Base-by-base conservation (phyloP, 2,113 vertebrate genomes). In the Rhinopomastus cyanomelas region DNA sequence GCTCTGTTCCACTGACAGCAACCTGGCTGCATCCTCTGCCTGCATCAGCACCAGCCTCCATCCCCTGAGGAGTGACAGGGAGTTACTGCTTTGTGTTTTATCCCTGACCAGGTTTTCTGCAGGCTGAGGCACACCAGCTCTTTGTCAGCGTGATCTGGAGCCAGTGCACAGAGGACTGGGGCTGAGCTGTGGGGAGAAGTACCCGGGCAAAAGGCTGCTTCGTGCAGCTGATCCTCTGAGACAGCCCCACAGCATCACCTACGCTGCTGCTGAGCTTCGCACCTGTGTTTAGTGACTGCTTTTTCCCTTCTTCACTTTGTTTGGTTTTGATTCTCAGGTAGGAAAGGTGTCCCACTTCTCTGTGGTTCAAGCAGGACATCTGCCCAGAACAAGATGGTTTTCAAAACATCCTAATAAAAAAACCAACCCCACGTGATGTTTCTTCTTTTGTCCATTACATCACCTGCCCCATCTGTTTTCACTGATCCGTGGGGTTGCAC, bases 61-160 rank as follows among this genome's bases (percentile, higher is more conserved):
- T 69, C 44, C 57, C 27, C 27, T 60, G 39, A 0, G 0, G 60
- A 89, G 27, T 1, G 1, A 34, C 0, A 0, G 34, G 71, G 49
- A 85, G 21, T 79, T 82, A 65, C 0, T 1, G 29, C 42, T 55
- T 25, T 2, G 3, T 6, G 3, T 66, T 88, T 82, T 55, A 75
- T 44, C 27, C 48, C 29, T 3, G 3, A 51, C n/a, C 49, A 21
- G 0, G 0, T n/a, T 87, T 91, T 73, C 71, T 4, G 2, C 30
- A 22, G 48, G 55, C 42, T 66, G 62, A 73, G 30, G 25, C 2
- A 4, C 30, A 25, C 16, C 22, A 69, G 32, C 23, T 46, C 18
- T 52, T 29, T 51, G 26, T 17, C 37, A 66, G 51, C 1, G 12
- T 0, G 3, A 73, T 17, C 32, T 46, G 32, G 61, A 75, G 59